Evolutionary conservation across 2,113 vertebrate genomes (phyloP).

Genomic region (Neolamprologus hecqui): DNA sequence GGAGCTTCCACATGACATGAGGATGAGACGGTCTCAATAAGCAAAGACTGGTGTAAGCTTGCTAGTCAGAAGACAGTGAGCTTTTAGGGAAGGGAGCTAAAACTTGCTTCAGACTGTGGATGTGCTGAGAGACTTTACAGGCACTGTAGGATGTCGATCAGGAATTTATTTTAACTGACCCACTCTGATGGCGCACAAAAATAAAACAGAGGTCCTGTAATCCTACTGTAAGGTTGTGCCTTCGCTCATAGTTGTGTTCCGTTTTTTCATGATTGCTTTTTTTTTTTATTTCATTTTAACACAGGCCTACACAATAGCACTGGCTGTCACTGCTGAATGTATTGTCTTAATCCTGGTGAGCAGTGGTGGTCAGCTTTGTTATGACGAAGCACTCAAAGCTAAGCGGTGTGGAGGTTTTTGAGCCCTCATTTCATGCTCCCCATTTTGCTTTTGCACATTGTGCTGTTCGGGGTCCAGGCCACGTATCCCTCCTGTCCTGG

Average conservation of each 20-base stretch:
- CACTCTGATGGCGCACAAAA: background rate
- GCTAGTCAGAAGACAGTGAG: background rate
- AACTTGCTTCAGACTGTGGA: background rate
- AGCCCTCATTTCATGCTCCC: slow-evolving; percentile 38
- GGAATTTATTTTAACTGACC: background rate
- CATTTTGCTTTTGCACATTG: slow-evolving; percentile 62
- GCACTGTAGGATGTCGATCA: background rate
- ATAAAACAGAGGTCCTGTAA: background rate
- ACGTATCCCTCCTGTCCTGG: slow-evolving; percentile 68
- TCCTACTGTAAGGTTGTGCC: background rate
- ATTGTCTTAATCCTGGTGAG: background rate
- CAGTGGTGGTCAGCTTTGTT: background rate
- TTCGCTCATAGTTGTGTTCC: background rate
- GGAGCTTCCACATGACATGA: background rate
- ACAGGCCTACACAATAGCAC: background rate
- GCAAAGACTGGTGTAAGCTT: background rate
- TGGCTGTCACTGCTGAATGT: background rate
- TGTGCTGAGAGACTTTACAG: background rate
- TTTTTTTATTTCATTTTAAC: background rate
- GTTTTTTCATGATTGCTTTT: background rate
- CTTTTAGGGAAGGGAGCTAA: background rate
- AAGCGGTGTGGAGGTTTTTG: slow-evolving; percentile 6
- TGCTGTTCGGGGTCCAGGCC: slow-evolving; percentile 59
- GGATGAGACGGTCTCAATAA: background rate
- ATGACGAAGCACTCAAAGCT: background rate